A percentile compares a stretch with the other conserved stretches of the same genome.
Conservation (phyloP, 2,888 invertebrate species). For the Leucoma salicis region DNA sequence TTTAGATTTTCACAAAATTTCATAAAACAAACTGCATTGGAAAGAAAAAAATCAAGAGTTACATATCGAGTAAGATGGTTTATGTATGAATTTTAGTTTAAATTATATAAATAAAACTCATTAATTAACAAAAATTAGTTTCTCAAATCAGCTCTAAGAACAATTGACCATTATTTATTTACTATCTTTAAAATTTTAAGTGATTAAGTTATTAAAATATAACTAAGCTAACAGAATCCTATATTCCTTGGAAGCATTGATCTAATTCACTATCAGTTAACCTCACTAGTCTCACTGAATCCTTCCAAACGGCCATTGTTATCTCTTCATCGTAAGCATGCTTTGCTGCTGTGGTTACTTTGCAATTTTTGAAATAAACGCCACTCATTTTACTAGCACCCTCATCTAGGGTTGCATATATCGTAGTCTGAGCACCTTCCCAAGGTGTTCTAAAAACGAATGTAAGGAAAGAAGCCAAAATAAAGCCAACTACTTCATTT, state of each 20-base stretch:
- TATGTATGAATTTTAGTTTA: too few relatives aligned
- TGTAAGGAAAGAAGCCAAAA: constrained; percentile 74
- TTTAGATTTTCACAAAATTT: too few relatives aligned
- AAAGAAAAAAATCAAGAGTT: too few relatives aligned
- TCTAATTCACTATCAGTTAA: constrained; percentile 21
- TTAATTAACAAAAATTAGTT: too few relatives aligned
- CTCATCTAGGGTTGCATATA: constrained; percentile 27
- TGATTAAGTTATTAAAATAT: too few relatives aligned
- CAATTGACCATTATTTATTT: too few relatives aligned
- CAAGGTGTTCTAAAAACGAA: constrained; percentile 45
- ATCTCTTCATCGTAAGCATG: constrained; percentile 81
- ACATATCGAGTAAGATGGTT: too few relatives aligned
- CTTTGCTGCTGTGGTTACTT: constrained; percentile 75
- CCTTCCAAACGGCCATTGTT: constrained; percentile 33
- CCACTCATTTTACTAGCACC: constrained; percentile 29
- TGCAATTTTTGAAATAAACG: constrained; percentile 88
- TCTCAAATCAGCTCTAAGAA: too few relatives aligned
- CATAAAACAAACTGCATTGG: too few relatives aligned
- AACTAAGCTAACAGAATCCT: too few relatives aligned
- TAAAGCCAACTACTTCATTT: constrained; percentile 63
- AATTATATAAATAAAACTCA: too few relatives aligned
- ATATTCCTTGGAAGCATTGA: constrained; percentile 10
- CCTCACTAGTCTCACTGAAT: constrained; percentile 32
- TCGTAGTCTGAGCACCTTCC: constrained; percentile 29
- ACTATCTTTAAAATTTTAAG: too few relatives aligned